Evolutionary conservation across 2,888 invertebrate genomes (phyloP).

Genomic region (Caenorhabditis japonica): DNA sequence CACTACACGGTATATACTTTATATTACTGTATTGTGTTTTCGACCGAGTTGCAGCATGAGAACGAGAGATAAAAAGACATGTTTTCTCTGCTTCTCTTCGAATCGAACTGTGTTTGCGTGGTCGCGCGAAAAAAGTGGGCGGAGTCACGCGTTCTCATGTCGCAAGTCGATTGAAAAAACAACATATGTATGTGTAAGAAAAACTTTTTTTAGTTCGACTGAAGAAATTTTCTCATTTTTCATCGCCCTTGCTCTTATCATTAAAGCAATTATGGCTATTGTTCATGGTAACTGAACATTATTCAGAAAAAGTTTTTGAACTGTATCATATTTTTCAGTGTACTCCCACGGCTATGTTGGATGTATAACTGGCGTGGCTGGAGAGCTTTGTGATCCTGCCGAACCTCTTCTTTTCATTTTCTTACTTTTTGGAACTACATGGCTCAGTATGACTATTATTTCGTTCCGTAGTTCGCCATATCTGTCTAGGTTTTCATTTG

Average conservation of each 20-base stretch:
- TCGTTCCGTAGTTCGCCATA: slow-evolving; percentile 52
- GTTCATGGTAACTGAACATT: slow-evolving; percentile 22
- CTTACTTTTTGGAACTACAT: slow-evolving; percentile 67
- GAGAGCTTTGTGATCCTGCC: slow-evolving; percentile 46
- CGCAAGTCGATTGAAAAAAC: too few species aligned
- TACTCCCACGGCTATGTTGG: slow-evolving; percentile 46
- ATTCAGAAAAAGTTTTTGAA: not conserved
- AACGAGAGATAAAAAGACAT: too few species aligned
- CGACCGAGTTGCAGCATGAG: too few species aligned
- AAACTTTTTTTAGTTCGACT: slow-evolving; percentile 55
- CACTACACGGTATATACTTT: slow-evolving; percentile 57
- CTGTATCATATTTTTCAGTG: not conserved
- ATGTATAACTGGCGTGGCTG: slow-evolving; percentile 21
- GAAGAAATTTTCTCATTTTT: slow-evolving; percentile 64
- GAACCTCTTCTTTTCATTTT: slow-evolving; percentile 65
- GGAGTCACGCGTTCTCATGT: too few species aligned
- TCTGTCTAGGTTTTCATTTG: slow-evolving; percentile 32
- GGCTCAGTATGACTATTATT: slow-evolving; percentile 57
- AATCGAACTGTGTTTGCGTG: too few species aligned
- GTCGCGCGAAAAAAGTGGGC: too few species aligned
- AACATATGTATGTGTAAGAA: too few species aligned
- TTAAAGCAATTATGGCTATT: slow-evolving; percentile 55
- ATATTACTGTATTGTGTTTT: not conserved
- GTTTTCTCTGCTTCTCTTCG: too few species aligned
- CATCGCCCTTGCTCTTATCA: slow-evolving; percentile 53